phyloP scores from a whole-genome alignment of 2,113 vertebrate species.

The Recurvirostra avosetta region DNA sequence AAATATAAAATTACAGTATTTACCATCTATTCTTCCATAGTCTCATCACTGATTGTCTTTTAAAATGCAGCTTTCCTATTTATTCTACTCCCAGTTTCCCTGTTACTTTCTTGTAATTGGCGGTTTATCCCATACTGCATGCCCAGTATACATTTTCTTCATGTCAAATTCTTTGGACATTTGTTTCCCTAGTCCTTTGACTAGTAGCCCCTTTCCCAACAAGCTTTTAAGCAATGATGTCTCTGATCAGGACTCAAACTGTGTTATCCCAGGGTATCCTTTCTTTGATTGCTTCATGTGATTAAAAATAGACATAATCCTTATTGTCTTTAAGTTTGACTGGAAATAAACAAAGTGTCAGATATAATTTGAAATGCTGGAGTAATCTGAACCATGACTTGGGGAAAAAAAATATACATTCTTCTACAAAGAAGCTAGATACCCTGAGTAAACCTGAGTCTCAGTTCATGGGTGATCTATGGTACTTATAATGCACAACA shows the following conservation, averaged over 20 bases:
- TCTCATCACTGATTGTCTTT: not conserved
- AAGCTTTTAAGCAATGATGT: not conserved
- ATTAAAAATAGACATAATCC: not conserved
- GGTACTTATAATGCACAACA: not conserved
- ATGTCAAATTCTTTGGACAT: not conserved
- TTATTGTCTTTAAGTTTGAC: not conserved
- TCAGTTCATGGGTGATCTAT: not conserved
- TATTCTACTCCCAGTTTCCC: not conserved
- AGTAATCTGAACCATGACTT: not conserved
- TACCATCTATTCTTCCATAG: not conserved
- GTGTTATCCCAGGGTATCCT: not conserved
- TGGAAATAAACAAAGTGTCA: not conserved
- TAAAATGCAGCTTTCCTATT: not conserved
- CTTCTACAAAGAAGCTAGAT: not conserved
- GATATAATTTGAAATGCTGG: not conserved
- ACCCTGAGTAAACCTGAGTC: not conserved
- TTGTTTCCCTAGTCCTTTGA: not conserved
- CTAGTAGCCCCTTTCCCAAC: not conserved
- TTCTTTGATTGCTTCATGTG: not conserved
- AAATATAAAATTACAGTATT: not conserved
- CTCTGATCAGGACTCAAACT: not conserved
- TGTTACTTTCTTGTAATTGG: not conserved
- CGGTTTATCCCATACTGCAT: not conserved
- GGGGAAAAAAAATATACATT: not conserved
- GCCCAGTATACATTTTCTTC: rapidly evolving